A percentile compares a stretch with the other conserved stretches of the same genome.
Evolutionary conservation across 1,140 invertebrate genomes (phyloP).

Genomic region (Rhopalosiphum maidis): DNA sequence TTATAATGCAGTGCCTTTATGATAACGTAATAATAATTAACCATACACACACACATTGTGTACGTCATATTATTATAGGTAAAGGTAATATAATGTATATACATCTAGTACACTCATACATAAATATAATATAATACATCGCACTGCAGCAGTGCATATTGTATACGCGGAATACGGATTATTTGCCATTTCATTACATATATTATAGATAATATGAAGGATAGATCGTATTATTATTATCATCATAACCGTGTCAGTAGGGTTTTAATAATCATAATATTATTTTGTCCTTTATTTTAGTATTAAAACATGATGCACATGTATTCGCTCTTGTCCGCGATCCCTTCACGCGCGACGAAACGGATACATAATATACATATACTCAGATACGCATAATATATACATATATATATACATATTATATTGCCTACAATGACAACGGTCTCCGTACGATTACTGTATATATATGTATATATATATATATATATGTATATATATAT

Average conservation of each 20-base stretch:
- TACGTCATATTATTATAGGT: background rate
- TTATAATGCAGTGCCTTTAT: background rate
- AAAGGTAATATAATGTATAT: too few species aligned
- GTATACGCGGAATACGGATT: too few species aligned
- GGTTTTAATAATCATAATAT: background rate
- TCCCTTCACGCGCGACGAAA: slow-evolving; percentile 18
- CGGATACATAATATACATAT: background rate
- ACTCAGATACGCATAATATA: too few species aligned
- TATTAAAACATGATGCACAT: background rate
- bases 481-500: background rate
- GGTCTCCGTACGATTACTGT: background rate
- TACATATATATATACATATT: background rate
- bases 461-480: too few species aligned
- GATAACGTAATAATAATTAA: background rate
- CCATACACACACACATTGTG: too few species aligned
- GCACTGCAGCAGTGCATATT: too few species aligned
- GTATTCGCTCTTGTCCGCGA: background rate
- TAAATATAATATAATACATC: too few species aligned
- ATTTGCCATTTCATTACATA: too few species aligned
- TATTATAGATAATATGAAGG: too few species aligned
- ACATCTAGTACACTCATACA: too few species aligned
- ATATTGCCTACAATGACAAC: background rate
- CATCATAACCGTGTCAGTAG: background rate
- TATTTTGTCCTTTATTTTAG: background rate
- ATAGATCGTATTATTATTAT: too few species aligned